A percentile compares a stretch with the other conserved stretches of the same genome.
These are phyloP conservation scores for Mesoligia furuncula DNA, from an alignment of 2,888 invertebrate genomes.

Conservation along the genomic window DNA sequence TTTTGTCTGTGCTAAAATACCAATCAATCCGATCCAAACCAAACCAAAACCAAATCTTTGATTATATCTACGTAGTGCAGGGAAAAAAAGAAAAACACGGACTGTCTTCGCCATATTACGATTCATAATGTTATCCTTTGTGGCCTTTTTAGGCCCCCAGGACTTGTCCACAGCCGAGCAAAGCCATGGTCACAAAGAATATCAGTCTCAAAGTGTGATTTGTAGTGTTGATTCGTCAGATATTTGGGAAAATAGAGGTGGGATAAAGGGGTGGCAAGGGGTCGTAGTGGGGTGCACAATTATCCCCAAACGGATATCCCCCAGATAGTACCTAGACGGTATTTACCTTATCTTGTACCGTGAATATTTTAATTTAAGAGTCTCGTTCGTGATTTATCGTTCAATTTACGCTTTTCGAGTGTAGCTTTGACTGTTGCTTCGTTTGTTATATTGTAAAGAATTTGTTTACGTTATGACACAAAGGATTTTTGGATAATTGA, in stretches of 20 bases:
- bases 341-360: slow-evolving; percentile 59
- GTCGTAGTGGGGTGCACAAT: slow-evolving; percentile 58
- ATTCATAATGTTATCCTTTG: too few species aligned
- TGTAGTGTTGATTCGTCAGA: slow-evolving; percentile 71
- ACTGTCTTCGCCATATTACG: too few species aligned
- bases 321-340: slow-evolving; percentile 49
- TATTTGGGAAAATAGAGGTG: slow-evolving; percentile 68
- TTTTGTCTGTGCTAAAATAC: too few species aligned
- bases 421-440: slow-evolving; percentile 38
- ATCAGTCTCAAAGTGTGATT: slow-evolving; percentile 66
- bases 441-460: slow-evolving; percentile 36
- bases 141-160: too few species aligned
- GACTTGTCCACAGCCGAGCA: background rate
- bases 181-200: slow-evolving; percentile 58
- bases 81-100: too few species aligned
- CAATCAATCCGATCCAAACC: too few species aligned
- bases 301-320: slow-evolving; percentile 57
- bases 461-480: slow-evolving; percentile 26
- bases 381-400: slow-evolving; percentile 57
- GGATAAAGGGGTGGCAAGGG: slow-evolving; percentile 44
- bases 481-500: slow-evolving; percentile 19
- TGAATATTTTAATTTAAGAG: slow-evolving; percentile 64
- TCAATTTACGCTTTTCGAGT: slow-evolving; percentile 52
- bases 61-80: too few species aligned
- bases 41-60: too few species aligned